Evolutionary conservation across 2,888 invertebrate genomes (phyloP), one percentile per base, ranked within the genome.

Genomic region (Diaprepes abbreviatus): DNA sequence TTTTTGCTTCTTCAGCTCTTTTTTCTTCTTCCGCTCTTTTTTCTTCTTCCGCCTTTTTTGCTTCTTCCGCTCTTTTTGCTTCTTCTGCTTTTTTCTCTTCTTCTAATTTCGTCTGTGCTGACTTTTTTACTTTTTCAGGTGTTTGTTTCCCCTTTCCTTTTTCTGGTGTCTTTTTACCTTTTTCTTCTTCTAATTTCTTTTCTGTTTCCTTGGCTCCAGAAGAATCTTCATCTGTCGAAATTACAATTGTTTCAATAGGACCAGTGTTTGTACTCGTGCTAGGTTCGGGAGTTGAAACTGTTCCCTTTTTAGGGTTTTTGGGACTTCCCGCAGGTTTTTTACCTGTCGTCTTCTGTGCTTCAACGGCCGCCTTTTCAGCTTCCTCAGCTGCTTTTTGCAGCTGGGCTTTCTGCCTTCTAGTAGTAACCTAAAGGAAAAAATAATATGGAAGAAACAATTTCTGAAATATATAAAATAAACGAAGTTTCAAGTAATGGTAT

Each of bases 351-450:
- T 55, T 35, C 14, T 31, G 21, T 17, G 35, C 2, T 21, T 58
- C 43, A 14, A 17, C 17, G 9, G 19, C 36, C 2, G 58, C 17
- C 16, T 31, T 58, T 16, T 28, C 31, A n/a, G 58, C 43, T 17
- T 58, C 43, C 16, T 28, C 16, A 21, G 58, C 43, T 31, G 38
- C 58, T 17, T 58, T 43, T 43, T 58, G 40, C 12, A 52, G 62
- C 16, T 67, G 67, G 1, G 67, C 60, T 45, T 67, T 67, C 21
- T 67, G 67, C 12, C 62, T 54, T 24, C 62, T 54, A 3, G 67
- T 62, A 3, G 67, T 67, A 10, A 67, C 50, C 66, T 66, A 33
- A 5, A n/a, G 24, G 24, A 50, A 58, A 19, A 38, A 48, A n/a
- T 10, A 28, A n/a, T n/a, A n/a, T n/a, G n/a, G n/a, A n/a, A n/a